Conservation (phyloP, 2,888 invertebrate species). For the Gonocerus acuteangulatus region DNA sequence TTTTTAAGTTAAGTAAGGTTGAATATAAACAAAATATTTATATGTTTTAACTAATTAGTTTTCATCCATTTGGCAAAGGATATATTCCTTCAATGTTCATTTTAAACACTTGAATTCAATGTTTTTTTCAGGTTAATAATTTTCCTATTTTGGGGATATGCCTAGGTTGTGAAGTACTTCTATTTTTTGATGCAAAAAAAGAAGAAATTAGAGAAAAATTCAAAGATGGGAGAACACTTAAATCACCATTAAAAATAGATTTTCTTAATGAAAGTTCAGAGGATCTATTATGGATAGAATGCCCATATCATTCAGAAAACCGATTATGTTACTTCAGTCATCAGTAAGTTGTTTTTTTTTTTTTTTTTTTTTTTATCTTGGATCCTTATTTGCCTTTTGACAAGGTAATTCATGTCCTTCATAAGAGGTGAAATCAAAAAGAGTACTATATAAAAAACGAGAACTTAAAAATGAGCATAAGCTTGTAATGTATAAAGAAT, state of each 20-base stretch:
- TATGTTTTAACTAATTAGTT: too few relatives aligned
- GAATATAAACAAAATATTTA: too few relatives aligned
- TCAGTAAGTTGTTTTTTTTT: background rate
- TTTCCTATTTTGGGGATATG: slow-evolving; percentile 88
- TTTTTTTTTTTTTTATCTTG: background rate
- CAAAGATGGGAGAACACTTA: slow-evolving; percentile 45
- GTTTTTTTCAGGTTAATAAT: slow-evolving; percentile 14
- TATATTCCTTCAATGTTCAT: too few relatives aligned
- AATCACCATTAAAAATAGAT: background rate
- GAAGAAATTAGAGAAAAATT: slow-evolving; percentile 51
- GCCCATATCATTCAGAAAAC: slow-evolving; percentile 47
- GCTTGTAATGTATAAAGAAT: too few relatives aligned
- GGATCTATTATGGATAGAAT: slow-evolving; percentile 47
- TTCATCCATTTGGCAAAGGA: too few relatives aligned
- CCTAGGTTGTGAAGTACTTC: slow-evolving; percentile 74
- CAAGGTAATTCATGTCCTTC: too few relatives aligned
- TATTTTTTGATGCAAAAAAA: slow-evolving; percentile 45
- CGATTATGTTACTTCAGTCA: slow-evolving; percentile 12
- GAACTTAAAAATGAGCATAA: too few relatives aligned
- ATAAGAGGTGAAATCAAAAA: too few relatives aligned
- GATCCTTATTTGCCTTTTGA: too few relatives aligned
- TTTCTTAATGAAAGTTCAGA: background rate
- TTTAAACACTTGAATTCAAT: too few relatives aligned
- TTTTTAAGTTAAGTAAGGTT: too few relatives aligned
- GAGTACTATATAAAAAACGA: too few relatives aligned